Evolutionary conservation across 2,888 invertebrate genomes (phyloP).

Genomic region (Aricia artaxerxes): DNA sequence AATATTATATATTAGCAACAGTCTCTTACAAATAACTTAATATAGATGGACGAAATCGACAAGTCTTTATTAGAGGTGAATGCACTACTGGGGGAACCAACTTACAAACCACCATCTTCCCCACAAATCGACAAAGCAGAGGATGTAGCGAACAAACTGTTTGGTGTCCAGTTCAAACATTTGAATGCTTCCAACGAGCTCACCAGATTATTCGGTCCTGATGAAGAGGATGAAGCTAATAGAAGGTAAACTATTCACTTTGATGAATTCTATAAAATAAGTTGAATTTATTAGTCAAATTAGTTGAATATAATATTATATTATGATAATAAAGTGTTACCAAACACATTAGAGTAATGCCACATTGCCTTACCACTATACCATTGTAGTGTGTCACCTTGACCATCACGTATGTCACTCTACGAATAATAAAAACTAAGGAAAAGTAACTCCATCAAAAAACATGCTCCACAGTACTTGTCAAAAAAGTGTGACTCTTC

Average conservation of each 20-base stretch:
- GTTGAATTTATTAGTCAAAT: no score
- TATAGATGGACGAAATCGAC: conserved; percentile 60
- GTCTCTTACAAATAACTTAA: background rate
- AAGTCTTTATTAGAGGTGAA: conserved; percentile 56
- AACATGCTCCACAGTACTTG: no score
- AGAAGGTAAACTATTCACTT: conserved; percentile 18
- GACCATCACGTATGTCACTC: no score
- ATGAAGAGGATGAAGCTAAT: conserved; percentile 43
- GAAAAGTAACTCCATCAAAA: no score
- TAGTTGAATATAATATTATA: no score
- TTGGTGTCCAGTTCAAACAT: conserved; percentile 45
- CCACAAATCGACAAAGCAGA: background rate
- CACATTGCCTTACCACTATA: no score
- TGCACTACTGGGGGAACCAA: conserved; percentile 52
- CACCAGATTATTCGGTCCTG: conserved; percentile 50
- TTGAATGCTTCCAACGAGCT: conserved; percentile 52
- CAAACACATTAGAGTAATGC: no score
- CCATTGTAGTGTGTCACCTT: no score
- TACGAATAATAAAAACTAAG: no score
- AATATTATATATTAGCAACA: background rate
- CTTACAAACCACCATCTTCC: conserved; percentile 29
- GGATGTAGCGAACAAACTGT: conserved; percentile 29
- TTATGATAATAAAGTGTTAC: no score
- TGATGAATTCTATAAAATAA: background rate
- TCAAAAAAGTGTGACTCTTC: no score